Base-by-base conservation (phyloP, 2,113 vertebrate species). In the Brachyhypopomus occidentalis region DNA sequence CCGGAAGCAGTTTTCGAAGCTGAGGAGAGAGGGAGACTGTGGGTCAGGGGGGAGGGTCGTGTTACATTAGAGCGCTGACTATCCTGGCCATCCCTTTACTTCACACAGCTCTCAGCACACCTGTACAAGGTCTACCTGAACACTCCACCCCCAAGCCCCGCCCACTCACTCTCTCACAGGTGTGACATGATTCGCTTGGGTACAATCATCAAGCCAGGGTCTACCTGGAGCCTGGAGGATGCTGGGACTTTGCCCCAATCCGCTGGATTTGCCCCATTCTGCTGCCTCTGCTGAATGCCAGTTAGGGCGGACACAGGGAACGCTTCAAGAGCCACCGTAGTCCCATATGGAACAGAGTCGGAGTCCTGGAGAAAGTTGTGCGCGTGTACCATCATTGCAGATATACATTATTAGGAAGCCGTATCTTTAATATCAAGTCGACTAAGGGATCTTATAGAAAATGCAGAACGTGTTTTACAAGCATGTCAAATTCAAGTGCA, bases 291-390 rank as follows among this genome's bases (percentile, higher is more conserved):
- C 90, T 96, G 89, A 86, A 94, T 85, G 0, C 94, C 90, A 0
- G 93, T 92, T 79, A 96, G 84, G 87, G 92, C 83, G 86, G 94
- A 91, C 86, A 95, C 91, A 0, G 92, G 84, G 4, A 94, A 92
- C 27, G 95, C 88, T 86, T 93, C 95, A 20, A 95, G 93, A 27
- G 90, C 93, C 41, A 89, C 88, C 72, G 94, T 94, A 2, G 91
- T 88, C 56, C 92, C 91, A 88, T 94, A 95, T 69, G 95, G 92
- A 5, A 94, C 87, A 2, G 97, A 96, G 92, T 99, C 97, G 0
- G 96, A 98, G 88, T 99, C 97, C 97, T 99, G 91, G 56, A 27
- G 14, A 25, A 16, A 1, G 3, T 6, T 16, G 20, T 14, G 12
- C 9, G 16, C 12, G 78, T 4, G 0, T 22, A n/a, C 38, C 78